A percentile compares a stretch with the other conserved stretches of the same genome.
Evolutionary conservation across 2,888 invertebrate genomes (phyloP).

Genomic region (Caenorhabditis wallacei): DNA sequence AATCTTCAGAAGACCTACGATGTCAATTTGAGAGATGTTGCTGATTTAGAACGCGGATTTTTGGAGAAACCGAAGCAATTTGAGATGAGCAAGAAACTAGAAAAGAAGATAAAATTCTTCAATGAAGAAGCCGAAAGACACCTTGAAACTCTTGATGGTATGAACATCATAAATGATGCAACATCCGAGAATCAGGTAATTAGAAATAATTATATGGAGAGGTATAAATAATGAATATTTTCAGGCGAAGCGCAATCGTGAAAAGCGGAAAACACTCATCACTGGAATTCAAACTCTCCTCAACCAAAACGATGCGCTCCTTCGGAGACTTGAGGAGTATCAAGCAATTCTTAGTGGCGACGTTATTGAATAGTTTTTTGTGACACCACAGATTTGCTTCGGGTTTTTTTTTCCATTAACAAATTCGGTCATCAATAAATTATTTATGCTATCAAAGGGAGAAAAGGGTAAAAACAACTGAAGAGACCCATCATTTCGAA

Average conservation of each 20-base stretch:
- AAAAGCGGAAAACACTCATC: slow-evolving; percentile 78
- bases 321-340: slow-evolving; percentile 69
- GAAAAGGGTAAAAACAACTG: slow-evolving; percentile 39
- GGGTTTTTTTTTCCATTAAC: slow-evolving; percentile 23
- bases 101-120: slow-evolving; percentile 77
- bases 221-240: slow-evolving; percentile 12
- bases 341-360: slow-evolving; percentile 64
- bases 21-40: slow-evolving; percentile 73
- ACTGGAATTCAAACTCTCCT: slow-evolving; percentile 78
- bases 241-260: slow-evolving; percentile 77
- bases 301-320: slow-evolving; percentile 77
- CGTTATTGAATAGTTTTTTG: slow-evolving; percentile 56
- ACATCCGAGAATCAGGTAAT: slow-evolving; percentile 72
- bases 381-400: slow-evolving; percentile 4
- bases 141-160: slow-evolving; percentile 78
- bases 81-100: slow-evolving; percentile 77
- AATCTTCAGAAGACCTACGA: slow-evolving; percentile 74
- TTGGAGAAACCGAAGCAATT: slow-evolving; percentile 73
- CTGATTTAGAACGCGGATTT: slow-evolving; percentile 78
- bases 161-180: slow-evolving; percentile 72
- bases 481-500: slow-evolving; percentile 32
- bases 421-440: slow-evolving; percentile 42
- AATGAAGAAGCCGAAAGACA: slow-evolving; percentile 76
- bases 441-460: slow-evolving; percentile 43
- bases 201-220: no score